These are phyloP conservation scores for Malurus leucopterus DNA, from an alignment of 2,797 vertebrate genomes.

Conservation along the genomic window DNA sequence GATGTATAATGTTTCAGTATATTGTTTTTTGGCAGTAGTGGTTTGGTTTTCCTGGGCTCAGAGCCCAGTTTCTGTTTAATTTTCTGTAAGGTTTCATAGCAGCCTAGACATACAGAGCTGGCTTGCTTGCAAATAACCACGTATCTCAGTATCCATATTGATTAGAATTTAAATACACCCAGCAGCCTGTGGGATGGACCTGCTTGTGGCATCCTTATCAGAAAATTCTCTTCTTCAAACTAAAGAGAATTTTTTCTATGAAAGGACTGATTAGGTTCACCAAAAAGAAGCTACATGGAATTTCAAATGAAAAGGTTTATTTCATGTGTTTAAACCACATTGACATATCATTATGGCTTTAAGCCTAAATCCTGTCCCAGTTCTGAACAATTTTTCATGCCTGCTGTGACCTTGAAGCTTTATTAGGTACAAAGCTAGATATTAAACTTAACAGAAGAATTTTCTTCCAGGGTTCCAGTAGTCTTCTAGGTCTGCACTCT, in stretches of 20 bases:
- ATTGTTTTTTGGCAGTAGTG: neutral
- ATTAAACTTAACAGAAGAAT: neutral
- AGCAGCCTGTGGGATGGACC: neutral
- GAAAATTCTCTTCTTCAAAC: neutral
- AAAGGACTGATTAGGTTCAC: neutral
- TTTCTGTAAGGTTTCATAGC: conserved; percentile 43
- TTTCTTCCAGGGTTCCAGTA: neutral
- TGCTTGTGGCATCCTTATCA: neutral
- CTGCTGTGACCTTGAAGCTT: neutral
- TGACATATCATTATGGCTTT: neutral
- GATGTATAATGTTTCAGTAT: conserved; percentile 12
- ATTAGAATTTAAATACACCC: neutral
- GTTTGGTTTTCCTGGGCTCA: conserved; percentile 46
- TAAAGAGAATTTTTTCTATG: neutral
- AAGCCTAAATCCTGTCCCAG: neutral
- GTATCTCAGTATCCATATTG: neutral
- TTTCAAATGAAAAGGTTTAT: neutral
- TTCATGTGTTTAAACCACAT: neutral
- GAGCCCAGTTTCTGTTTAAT: conserved; percentile 60
- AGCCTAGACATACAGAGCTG: neutral
- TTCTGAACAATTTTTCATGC: neutral
- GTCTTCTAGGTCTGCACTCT: neutral
- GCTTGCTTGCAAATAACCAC: conserved; percentile 6
- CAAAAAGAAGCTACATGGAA: neutral
- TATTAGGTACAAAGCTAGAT: neutral